Conservation (phyloP, 1,140 invertebrate species). For the Drosophila teissieri region DNA sequence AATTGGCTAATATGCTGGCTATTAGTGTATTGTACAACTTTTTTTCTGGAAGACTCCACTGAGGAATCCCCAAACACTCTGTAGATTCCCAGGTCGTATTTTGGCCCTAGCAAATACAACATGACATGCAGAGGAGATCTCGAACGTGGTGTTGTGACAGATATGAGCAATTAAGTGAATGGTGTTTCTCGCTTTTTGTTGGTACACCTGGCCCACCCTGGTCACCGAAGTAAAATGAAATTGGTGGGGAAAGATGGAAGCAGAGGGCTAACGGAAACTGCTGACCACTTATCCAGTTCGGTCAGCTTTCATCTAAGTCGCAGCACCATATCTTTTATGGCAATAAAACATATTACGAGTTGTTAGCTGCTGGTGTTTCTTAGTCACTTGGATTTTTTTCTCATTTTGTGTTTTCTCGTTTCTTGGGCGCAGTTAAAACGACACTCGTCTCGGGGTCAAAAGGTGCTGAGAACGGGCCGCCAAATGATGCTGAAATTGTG, state of each 20-base stretch:
- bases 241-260: neutral
- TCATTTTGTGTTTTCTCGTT: conserved; percentile 13
- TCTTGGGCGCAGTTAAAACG: conserved; percentile 66
- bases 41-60: neutral
- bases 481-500: conserved; percentile 73
- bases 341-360: conserved; percentile 56
- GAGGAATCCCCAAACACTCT: neutral
- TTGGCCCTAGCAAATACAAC: conserved; percentile 1
- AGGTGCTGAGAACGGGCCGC: conserved; percentile 74
- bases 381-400: neutral
- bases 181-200: neutral
- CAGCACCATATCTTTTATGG: conserved; percentile 54
- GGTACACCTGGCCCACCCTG: conserved; percentile 10
- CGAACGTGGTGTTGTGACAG: conserved; percentile 23
- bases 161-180: conserved; percentile 37
- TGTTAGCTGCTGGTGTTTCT: conserved; percentile 8
- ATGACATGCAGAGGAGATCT: conserved; percentile 21
- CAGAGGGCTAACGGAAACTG: conserved; percentile 45
- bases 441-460: conserved; percentile 61
- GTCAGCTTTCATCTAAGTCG: conserved; percentile 47
- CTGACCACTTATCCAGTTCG: conserved; percentile 25
- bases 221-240: neutral
- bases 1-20: no score
- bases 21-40: neutral
- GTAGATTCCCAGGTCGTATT: conserved; percentile 23